These are phyloP conservation scores for Acronicta leporina DNA, from an alignment of 2,888 invertebrate species.

Conservation along the genomic window DNA sequence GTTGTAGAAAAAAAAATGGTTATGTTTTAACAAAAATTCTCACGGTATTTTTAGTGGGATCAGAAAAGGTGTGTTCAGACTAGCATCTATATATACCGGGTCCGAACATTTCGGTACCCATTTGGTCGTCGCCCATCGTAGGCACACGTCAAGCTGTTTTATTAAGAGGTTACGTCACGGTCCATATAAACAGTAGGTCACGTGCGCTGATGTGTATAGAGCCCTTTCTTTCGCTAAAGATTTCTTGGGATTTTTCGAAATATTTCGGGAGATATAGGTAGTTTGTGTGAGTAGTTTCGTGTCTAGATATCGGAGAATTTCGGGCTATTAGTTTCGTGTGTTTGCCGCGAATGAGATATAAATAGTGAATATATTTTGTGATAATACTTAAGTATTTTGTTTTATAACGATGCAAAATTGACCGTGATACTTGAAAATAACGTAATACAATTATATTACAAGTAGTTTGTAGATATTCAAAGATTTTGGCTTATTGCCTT, in stretches of 20 bases:
- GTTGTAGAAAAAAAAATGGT: conserved; percentile 15
- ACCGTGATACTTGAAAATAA: no score
- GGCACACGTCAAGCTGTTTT: conserved; percentile 15
- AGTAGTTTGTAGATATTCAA: no score
- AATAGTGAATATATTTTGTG: no score
- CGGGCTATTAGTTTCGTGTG: no score
- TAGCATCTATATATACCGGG: conserved; percentile 35
- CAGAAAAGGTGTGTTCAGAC: conserved; percentile 28
- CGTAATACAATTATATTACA: no score
- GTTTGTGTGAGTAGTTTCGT: background rate
- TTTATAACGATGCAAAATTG: no score
- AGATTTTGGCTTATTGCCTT: no score
- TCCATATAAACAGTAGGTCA: conserved; percentile 13
- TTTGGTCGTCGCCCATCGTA: conserved; percentile 29
- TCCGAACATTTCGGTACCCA: conserved; percentile 31
- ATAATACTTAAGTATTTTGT: no score
- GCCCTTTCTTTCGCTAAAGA: conserved; percentile 9
- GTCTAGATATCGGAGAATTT: background rate
- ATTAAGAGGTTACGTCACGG: conserved; percentile 15
- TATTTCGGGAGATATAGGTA: background rate
- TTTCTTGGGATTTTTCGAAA: conserved; percentile 14
- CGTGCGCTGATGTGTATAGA: conserved; percentile 20
- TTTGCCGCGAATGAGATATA: no score
- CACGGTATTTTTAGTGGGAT: conserved; percentile 56
- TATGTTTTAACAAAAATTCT: conserved; percentile 53